Evolutionary conservation across 1,140 invertebrate genomes (phyloP).

Genomic region (Neodiprion lecontei): DNA sequence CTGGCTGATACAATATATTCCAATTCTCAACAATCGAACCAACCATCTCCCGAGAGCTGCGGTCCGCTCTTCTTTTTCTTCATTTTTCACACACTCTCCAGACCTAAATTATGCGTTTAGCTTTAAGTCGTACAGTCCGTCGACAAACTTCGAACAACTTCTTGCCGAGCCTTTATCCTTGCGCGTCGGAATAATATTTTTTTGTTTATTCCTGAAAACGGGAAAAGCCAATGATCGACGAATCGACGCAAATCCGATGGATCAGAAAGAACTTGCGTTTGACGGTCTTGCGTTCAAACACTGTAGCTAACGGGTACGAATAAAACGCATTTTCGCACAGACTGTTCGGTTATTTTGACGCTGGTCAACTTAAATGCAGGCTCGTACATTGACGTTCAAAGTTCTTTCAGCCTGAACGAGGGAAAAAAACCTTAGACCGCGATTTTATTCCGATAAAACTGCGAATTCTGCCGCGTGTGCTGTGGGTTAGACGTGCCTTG

Average conservation of each 20-base stretch:
- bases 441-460: no score
- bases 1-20: conserved; percentile 2
- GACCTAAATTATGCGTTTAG: conserved; percentile 5
- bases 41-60: neutral
- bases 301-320: no score
- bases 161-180: neutral
- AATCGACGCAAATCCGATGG: neutral
- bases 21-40: neutral
- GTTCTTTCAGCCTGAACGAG: neutral
- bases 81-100: neutral
- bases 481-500: no score
- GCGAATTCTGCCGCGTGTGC: no score
- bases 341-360: neutral
- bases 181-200: neutral
- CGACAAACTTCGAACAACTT: neutral
- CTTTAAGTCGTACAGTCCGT: neutral
- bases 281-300: neutral
- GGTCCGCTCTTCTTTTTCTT: neutral
- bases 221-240: neutral
- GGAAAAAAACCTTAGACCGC: no score
- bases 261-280: neutral
- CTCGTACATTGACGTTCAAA: neutral
- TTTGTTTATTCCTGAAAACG: neutral
- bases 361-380: neutral
- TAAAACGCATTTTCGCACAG: neutral